Evolutionary conservation across 2,113 vertebrate genomes (phyloP).

Genomic region (Phrynosoma platyrhinos): DNA sequence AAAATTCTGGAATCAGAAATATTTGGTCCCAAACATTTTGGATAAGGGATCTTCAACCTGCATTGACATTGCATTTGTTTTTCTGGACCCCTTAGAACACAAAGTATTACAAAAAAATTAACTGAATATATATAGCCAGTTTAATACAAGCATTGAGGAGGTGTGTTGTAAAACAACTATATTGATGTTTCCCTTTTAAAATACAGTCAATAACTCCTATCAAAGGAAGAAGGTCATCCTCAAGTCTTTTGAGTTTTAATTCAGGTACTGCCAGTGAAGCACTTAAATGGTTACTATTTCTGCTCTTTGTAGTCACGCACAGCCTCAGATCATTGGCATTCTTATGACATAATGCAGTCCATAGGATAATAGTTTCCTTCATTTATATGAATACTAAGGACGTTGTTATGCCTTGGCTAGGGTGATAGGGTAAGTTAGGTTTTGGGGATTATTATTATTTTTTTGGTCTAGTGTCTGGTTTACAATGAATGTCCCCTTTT

Average conservation of each 20-base stretch:
- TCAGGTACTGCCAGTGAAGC: slow-evolving; percentile 12
- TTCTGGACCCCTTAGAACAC: too few species aligned
- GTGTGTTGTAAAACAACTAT: neutral
- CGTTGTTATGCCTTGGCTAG: neutral
- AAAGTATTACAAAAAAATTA: too few species aligned
- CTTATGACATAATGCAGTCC: too few species aligned
- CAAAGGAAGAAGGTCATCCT: neutral
- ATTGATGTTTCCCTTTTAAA: slow-evolving; percentile 27
- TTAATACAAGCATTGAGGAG: neutral
- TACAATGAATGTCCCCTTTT: neutral
- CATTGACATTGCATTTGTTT: too few species aligned
- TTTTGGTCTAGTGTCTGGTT: neutral
- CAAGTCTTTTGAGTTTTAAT: slow-evolving; percentile 6
- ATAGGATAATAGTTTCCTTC: neutral
- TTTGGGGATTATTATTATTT: too few species aligned
- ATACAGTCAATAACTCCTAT: too few species aligned
- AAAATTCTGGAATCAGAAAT: too few species aligned
- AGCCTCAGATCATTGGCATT: slow-evolving; percentile 34
- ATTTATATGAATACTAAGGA: slow-evolving; percentile 12
- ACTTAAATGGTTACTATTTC: slow-evolving; percentile 54
- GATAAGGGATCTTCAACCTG: too few species aligned
- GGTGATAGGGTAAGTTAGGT: neutral
- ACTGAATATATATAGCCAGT: neutral
- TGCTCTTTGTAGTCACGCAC: neutral
- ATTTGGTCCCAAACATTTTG: too few species aligned